phyloP scores from a whole-genome alignment of 2,888 invertebrate genomes.

The Stenotaenia linearis region DNA sequence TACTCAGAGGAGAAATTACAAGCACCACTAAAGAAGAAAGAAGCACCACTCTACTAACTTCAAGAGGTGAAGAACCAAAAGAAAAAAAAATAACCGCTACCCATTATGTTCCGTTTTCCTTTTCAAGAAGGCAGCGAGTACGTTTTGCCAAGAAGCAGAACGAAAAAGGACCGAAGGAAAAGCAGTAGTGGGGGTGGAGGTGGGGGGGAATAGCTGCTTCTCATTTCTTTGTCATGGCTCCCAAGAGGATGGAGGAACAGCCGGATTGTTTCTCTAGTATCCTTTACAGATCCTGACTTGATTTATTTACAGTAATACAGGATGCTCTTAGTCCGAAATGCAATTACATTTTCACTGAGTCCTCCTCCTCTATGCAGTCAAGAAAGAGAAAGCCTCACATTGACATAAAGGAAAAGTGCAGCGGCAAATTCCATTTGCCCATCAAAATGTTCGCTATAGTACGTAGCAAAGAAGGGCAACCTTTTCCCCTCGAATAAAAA shows the following conservation, averaged over 20 bases:
- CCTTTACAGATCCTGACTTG: conserved; percentile 30
- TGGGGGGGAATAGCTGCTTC: neutral
- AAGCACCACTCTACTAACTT: conserved; percentile 16
- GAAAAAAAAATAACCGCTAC: neutral
- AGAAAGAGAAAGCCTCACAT: conserved; percentile 14
- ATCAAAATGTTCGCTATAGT: conserved; percentile 6
- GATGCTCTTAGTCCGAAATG: conserved; percentile 29
- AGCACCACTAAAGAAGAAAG: conserved; percentile 26
- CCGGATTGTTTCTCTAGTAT: conserved; percentile 27
- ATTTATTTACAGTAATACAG: conserved; percentile 30
- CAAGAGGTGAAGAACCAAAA: conserved; percentile 2
- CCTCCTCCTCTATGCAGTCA: conserved; percentile 13
- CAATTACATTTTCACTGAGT: conserved; percentile 29
- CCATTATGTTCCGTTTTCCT: conserved; percentile 20
- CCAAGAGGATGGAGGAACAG: neutral
- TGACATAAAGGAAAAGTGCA: conserved; percentile 27
- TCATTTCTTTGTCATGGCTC: conserved; percentile 26
- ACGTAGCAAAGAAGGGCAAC: neutral
- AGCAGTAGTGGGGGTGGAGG: neutral
- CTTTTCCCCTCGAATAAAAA: conserved; percentile 10
- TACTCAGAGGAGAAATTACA: conserved; percentile 20
- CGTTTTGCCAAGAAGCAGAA: conserved; percentile 5
- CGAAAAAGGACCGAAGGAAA: neutral
- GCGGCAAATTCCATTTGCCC: conserved; percentile 29
- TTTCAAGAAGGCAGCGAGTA: neutral